Evolutionary conservation across 2,113 vertebrate species (phyloP).

Genomic region (Salvelinus fontinalis): DNA sequence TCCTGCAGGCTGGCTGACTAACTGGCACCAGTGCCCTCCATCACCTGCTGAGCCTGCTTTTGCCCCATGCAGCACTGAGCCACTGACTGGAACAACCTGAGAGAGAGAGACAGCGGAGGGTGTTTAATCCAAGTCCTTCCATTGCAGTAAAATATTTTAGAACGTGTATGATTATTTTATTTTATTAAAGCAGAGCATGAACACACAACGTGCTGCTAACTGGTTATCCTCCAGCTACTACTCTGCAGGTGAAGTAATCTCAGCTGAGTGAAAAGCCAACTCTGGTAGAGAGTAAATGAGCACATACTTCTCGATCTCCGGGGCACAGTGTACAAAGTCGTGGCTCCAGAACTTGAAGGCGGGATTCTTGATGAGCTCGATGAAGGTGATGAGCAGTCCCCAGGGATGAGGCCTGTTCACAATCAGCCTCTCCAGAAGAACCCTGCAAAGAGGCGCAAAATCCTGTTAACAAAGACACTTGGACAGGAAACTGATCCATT

Average conservation of each 20-base stretch:
- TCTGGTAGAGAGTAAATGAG: background rate
- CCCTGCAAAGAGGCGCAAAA: conserved; percentile 69
- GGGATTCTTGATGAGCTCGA: conserved; percentile 98
- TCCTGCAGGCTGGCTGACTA: conserved; percentile 73
- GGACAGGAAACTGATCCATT: background rate
- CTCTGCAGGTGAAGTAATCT: background rate
- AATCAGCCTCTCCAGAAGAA: conserved; percentile 96
- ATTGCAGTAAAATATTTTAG: background rate
- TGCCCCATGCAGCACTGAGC: conserved; percentile 99
- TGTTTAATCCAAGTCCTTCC: background rate
- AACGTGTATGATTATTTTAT: background rate
- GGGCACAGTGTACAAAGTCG: conserved; percentile 98
- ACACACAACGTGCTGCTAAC: background rate
- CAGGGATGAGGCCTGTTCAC: conserved; percentile 99
- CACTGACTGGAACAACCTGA: conserved; percentile 97
- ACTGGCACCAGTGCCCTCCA: conserved; percentile 98
- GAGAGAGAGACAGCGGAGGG: background rate
- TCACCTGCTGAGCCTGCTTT: conserved; percentile 99
- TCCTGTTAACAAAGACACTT: background rate
- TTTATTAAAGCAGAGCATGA: background rate
- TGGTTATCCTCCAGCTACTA: background rate
- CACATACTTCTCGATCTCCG: conserved; percentile 97
- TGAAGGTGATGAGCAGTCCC: conserved; percentile 99
- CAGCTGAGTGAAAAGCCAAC: background rate
- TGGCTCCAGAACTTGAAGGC: conserved; percentile 99